Base-by-base conservation (phyloP, 2,888 invertebrate genomes). In the Phorcus lineatus region DNA sequence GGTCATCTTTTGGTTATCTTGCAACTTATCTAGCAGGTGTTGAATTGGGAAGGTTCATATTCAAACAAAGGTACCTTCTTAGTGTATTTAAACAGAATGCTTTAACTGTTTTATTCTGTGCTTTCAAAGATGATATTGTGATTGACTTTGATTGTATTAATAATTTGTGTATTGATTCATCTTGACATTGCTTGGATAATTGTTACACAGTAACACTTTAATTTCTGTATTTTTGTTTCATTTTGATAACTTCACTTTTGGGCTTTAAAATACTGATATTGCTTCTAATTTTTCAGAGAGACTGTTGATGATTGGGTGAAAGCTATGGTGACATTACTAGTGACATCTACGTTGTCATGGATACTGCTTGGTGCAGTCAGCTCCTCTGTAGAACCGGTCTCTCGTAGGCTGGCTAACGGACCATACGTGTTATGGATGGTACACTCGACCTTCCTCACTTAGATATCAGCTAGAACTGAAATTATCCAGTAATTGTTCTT, bases 1-100 rank as follows among this genome's bases (percentile, higher is more conserved):
- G 95, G 28, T 98, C 99, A 0, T 94, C 96, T 54, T 94, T 96
- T 0, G 99, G 99, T 0, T 99, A 97, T 92, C 94, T 97, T 0
- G 95, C 96, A 0, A 93, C 99, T 6, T 98, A 97, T 93, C 94
- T 98, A 80, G 94, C 96, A 84, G 96, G 96, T 36, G 95, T 92
- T 0, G 88, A 90, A 55, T 80, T 92, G 66, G 93, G 93, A 36
- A 84, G 82, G 74, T 83, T 85, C 28, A 81, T 92, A 4, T 85
- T 91, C 55, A 85, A 84, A 78, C 86, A 87, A 80, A 90, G 91
- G 92, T 91, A 83, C 62, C 74, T 80, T 6, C 19, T n/a, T n/a
- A 36, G 36, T 36, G n/a, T n/a, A n/a, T n/a, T n/a, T n/a, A n/a
- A n/a, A n/a, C n/a, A n/a, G n/a, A n/a, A n/a, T n/a, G n/a, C n/a